Percentiles rank a stretch among this genome's conserved stretches.
These are phyloP conservation scores for Dolomedes plantarius DNA, from an alignment of 2,888 invertebrate genomes.

Conservation along the genomic window DNA sequence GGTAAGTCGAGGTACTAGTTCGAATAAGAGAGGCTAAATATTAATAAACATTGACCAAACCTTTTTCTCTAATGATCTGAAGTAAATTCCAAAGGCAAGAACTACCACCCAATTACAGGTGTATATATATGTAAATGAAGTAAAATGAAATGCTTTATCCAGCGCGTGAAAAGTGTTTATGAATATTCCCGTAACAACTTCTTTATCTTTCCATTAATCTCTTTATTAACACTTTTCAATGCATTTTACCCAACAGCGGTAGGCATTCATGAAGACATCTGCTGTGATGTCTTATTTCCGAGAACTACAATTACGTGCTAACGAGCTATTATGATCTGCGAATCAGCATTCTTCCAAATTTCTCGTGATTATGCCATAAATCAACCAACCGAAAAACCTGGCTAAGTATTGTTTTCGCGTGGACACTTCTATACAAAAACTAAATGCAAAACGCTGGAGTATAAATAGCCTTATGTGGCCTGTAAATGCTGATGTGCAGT, in stretches of 20 bases:
- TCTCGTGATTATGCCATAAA: conserved; percentile 4
- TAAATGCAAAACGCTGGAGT: not conserved
- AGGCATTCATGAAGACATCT: not conserved
- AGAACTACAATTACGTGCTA: not conserved
- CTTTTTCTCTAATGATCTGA: too few relatives aligned
- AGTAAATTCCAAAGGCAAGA: too few relatives aligned
- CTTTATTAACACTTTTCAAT: not conserved
- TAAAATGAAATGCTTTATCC: not conserved
- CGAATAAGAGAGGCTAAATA: too few relatives aligned
- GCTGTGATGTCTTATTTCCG: not conserved
- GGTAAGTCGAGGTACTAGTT: too few relatives aligned
- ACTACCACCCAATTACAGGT: not conserved
- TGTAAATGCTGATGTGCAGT: not conserved
- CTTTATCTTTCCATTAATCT: conserved; percentile 2
- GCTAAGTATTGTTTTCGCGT: not conserved
- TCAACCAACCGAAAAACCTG: not conserved
- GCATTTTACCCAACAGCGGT: not conserved
- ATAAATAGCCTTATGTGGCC: not conserved
- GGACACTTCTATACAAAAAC: not conserved
- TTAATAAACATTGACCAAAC: too few relatives aligned
- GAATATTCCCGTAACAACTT: not conserved
- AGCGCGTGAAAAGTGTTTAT: not conserved
- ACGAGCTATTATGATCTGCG: not conserved
- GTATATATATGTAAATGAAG: not conserved
- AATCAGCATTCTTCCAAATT: not conserved